These are phyloP conservation scores for Hydrozoanthus gracilis DNA, from an alignment of 92 coral and sea anemone species.

Conservation along the genomic window DNA sequence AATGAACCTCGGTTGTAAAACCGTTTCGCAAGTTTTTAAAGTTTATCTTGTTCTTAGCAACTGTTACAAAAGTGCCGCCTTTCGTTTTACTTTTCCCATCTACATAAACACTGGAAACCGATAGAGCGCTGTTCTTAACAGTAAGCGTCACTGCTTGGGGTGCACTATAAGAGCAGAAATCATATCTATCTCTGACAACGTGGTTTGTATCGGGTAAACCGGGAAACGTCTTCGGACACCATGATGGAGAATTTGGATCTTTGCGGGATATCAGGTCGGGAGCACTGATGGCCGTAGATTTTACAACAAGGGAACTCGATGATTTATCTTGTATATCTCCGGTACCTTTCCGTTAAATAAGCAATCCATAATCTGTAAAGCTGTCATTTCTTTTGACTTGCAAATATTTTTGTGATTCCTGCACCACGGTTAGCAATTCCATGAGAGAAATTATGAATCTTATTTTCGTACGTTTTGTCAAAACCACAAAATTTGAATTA, in stretches of 20 bases:
- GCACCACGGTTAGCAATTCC: too few species aligned
- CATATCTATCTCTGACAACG: background rate
- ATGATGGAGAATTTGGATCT: background rate
- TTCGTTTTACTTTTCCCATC: background rate
- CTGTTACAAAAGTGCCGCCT: background rate
- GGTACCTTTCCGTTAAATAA: too few species aligned
- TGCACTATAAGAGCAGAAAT: background rate
- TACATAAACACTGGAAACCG: background rate
- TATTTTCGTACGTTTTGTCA: too few species aligned
- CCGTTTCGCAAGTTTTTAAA: background rate
- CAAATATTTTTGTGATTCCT: too few species aligned
- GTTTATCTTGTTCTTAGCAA: background rate
- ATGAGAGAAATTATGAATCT: too few species aligned
- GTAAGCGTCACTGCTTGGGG: background rate
- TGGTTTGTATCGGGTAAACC: background rate
- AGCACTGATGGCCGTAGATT: background rate
- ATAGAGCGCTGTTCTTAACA: background rate
- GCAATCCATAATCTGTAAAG: too few species aligned
- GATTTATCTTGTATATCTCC: too few species aligned
- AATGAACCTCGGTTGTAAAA: constrained; percentile 4
- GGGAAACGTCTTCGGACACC: background rate
- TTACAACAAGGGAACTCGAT: too few species aligned
- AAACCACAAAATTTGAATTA: too few species aligned
- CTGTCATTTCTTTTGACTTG: too few species aligned
- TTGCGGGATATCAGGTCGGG: background rate